phyloP scores from a whole-genome alignment of 2,797 vertebrate species.

The Psittacula derbiana region DNA sequence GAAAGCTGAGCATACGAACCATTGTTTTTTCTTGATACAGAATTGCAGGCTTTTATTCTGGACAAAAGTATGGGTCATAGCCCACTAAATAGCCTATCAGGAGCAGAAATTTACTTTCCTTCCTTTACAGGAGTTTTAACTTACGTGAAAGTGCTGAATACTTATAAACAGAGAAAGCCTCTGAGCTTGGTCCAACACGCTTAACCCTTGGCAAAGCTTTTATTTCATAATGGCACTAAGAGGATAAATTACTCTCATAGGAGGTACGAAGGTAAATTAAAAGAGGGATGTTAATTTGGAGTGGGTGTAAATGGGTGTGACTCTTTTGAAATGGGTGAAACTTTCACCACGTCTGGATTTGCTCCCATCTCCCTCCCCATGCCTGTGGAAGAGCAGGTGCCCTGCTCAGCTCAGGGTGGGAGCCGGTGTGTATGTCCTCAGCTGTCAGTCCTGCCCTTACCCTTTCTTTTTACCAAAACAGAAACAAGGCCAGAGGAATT shows the following conservation, averaged over 20 bases:
- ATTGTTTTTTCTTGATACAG: neutral
- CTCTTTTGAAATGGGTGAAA: neutral
- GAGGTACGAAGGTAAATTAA: neutral
- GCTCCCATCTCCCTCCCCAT: neutral
- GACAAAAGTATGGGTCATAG: neutral
- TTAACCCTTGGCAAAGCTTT: neutral
- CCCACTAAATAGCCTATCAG: neutral
- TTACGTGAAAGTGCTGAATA: neutral
- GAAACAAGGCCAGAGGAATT: conserved; percentile 47
- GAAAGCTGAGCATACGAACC: neutral
- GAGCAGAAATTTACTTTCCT: neutral
- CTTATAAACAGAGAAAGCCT: neutral
- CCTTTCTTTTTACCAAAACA: neutral
- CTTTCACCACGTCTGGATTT: neutral
- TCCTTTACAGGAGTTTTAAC: neutral
- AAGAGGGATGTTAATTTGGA: neutral
- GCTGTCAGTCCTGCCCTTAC: neutral
- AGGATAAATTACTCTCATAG: neutral
- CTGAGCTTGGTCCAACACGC: neutral
- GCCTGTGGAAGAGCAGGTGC: conserved; percentile 13
- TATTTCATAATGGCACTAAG: neutral
- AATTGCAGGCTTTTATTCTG: neutral
- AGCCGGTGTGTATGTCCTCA: neutral
- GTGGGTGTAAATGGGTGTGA: neutral
- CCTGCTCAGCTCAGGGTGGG: neutral